Evolutionary conservation across 2,113 vertebrate genomes (phyloP).

Genomic region (Equus przewalskii): DNA sequence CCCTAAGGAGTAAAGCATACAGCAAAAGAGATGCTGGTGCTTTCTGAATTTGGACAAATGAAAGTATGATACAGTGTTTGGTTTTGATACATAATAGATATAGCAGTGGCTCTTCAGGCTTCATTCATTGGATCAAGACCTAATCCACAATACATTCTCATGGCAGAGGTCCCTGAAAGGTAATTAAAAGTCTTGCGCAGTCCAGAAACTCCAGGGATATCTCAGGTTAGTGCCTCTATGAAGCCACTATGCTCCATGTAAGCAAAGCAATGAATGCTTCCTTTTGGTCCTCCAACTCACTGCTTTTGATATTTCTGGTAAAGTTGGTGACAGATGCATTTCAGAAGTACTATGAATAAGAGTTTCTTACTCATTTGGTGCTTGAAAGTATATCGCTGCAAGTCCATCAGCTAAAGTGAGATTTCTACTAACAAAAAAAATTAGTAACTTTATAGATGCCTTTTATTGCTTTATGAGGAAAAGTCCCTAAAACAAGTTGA

Average conservation of each 20-base stretch:
- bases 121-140: constrained; percentile 35
- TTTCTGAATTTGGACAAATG: constrained; percentile 29
- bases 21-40: not conserved
- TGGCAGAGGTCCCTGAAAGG: not conserved
- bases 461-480: constrained; percentile 20
- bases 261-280: not conserved
- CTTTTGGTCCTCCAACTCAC: not conserved
- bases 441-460: not conserved
- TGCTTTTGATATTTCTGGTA: not conserved
- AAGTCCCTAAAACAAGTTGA: not conserved
- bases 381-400: not conserved
- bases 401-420: not conserved
- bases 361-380: constrained; percentile 31
- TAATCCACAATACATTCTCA: not conserved
- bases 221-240: not conserved
- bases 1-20: not conserved
- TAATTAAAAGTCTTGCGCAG: not conserved
- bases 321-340: not conserved
- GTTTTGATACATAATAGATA: not conserved
- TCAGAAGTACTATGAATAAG: constrained; percentile 1
- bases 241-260: not conserved
- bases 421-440: constrained; percentile 20
- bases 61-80: not conserved
- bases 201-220: not conserved
- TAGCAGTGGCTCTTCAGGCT: not conserved